A percentile compares a stretch with the other conserved stretches of the same genome.
phyloP scores from a whole-genome alignment of 2,888 invertebrate species.

The Archips crataeganus region DNA sequence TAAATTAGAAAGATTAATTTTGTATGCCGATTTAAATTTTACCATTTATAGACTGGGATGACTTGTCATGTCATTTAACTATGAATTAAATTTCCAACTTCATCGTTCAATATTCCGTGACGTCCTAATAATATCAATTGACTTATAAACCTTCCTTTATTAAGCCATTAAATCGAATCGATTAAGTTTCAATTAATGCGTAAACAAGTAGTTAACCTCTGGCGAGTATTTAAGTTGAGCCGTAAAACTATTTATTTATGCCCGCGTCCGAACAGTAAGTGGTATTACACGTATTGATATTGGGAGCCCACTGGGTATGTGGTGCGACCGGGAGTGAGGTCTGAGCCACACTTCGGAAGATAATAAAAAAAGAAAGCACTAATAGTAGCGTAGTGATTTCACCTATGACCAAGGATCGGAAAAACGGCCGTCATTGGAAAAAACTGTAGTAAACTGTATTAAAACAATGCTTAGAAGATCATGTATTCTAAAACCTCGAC shows the following conservation, averaged over 20 bases:
- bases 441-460: no score
- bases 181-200: constrained; percentile 41
- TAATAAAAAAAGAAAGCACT: background rate
- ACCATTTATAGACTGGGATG: no score
- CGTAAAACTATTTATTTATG: constrained; percentile 37
- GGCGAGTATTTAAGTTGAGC: constrained; percentile 20
- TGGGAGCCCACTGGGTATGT: constrained; percentile 67
- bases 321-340: constrained; percentile 49
- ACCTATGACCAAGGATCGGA: no score
- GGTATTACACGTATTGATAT: constrained; percentile 54
- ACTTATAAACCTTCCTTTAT: constrained; percentile 19
- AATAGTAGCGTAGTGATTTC: no score
- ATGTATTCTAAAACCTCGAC: no score
- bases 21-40: no score
- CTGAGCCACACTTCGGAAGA: constrained; percentile 8
- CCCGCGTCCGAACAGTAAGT: constrained; percentile 28
- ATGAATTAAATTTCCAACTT: no score
- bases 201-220: constrained; percentile 39
- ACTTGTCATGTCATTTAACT: no score
- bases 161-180: constrained; percentile 34
- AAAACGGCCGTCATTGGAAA: no score
- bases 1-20: no score
- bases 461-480: no score
- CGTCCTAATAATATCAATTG: constrained; percentile 1
- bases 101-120: background rate